These are phyloP conservation scores for Apodemia mormo DNA, from an alignment of 2,888 invertebrate species.

Conservation along the genomic window DNA sequence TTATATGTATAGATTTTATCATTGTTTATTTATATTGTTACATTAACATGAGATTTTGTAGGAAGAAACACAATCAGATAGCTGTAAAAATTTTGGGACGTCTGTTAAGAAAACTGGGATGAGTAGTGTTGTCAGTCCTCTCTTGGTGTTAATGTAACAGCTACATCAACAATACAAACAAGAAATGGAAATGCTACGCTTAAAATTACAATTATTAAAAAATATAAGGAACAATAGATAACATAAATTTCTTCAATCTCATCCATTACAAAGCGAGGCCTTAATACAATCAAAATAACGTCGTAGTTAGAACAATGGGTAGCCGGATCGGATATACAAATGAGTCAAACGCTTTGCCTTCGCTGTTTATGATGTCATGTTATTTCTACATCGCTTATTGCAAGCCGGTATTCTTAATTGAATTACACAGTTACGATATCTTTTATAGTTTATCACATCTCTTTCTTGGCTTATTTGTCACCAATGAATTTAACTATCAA, in stretches of 20 bases:
- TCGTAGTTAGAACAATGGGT: constrained; percentile 6
- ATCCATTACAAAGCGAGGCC: not conserved
- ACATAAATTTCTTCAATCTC: not conserved
- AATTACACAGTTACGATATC: constrained; percentile 3
- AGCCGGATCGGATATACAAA: constrained; percentile 7
- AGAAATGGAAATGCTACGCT: too few relatives aligned
- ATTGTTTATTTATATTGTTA: too few relatives aligned
- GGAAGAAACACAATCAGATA: too few relatives aligned
- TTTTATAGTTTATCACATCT: not conserved
- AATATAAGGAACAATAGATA: not conserved
- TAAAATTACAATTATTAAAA: too few relatives aligned
- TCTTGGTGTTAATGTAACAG: too few relatives aligned
- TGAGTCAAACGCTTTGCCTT: constrained; percentile 12
- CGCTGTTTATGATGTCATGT: constrained; percentile 13
- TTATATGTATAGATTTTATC: too few relatives aligned
- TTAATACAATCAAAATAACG: constrained; percentile 13
- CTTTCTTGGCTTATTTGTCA: not conserved
- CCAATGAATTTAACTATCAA: not conserved
- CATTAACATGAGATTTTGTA: too few relatives aligned
- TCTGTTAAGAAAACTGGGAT: too few relatives aligned
- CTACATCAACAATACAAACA: too few relatives aligned
- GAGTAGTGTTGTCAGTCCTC: too few relatives aligned
- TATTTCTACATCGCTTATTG: constrained; percentile 13
- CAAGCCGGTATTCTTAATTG: constrained; percentile 5
- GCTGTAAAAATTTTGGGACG: too few relatives aligned